Evolutionary conservation across 2,888 invertebrate genomes (phyloP), one percentile per base, ranked within the genome.

Genomic region (Diploptera punctata): DNA sequence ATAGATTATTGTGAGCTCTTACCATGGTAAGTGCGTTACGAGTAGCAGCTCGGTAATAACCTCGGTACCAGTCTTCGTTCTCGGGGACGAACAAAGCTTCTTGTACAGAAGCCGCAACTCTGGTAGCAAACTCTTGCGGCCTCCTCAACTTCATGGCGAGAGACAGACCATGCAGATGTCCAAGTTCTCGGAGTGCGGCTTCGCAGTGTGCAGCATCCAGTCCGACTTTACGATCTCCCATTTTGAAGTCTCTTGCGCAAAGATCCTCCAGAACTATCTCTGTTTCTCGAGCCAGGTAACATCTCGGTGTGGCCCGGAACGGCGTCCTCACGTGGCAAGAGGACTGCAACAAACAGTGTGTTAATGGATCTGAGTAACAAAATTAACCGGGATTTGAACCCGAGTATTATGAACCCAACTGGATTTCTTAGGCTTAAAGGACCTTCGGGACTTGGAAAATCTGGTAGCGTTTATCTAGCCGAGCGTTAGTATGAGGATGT

Each of bases 21-120:
- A 90, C 90, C 90, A 91, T 90, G 16, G 85, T 83, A 21, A 90
- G 83, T 1, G 91, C 91, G 77, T 90, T 91, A 67, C 84, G 84
- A 0, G 87, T 87, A 0, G 90, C 88, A 67, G 87, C 87, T 2
- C 86, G 85, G 77, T 91, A 92, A 79, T 92, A 92, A 72, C 87
- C 88, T 75, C 87, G 86, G 79, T 91, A 92, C 86, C 91, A 91
- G 67, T 88, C 88, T 73, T 87, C 86, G 78, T 92, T 91, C 77
- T 90, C 89, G 65, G 86, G 81, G 49, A 88, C 85, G 79, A 90
- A 92, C 73, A 91, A 84, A 0, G 88, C 90, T 84, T 87, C 87
- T 26, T 80, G 80, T 31, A 83, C 77, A 24, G 79, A 78, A 47
- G 80, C 79, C 1, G 77, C 78, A 52, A 77, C 78, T 38, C 77